phyloP scores from a whole-genome alignment of 2,888 invertebrate genomes.

The Hypomecis punctinalis region DNA sequence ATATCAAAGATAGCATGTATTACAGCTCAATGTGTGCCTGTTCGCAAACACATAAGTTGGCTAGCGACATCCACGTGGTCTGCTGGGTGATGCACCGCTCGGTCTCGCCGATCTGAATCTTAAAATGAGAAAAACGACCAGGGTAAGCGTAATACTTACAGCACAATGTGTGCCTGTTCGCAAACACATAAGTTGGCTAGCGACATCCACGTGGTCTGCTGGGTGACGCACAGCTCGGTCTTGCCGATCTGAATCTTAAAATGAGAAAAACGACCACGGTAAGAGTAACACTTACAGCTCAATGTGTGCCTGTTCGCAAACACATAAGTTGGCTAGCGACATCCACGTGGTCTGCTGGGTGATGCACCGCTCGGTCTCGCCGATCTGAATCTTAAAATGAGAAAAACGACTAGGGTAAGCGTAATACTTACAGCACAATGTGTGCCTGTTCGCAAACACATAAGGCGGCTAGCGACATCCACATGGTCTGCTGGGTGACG shows the following conservation, averaged over 20 bases:
- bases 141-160: too few relatives aligned
- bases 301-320: constrained; percentile 85
- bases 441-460: constrained; percentile 97
- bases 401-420: not conserved
- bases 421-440: constrained; percentile 86
- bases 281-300: too few relatives aligned
- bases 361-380: constrained; percentile 63
- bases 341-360: constrained; percentile 95
- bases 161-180: too few relatives aligned
- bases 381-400: too few relatives aligned
- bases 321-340: constrained; percentile 96
- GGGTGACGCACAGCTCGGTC: too few relatives aligned
- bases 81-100: constrained; percentile 79
- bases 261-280: too few relatives aligned
- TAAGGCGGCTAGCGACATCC: constrained; percentile 96
- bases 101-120: constrained; percentile 87
- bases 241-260: too few relatives aligned
- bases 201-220: too few relatives aligned
- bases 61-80: too few relatives aligned
- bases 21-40: constrained; percentile 93
- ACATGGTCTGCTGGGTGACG: constrained; percentile 92
- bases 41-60: constrained; percentile 7
- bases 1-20: constrained; percentile 20
- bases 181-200: too few relatives aligned
- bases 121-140: too few relatives aligned